These are phyloP conservation scores for Machimus atricapillus DNA, from an alignment of 2,888 invertebrate species.

Conservation along the genomic window DNA sequence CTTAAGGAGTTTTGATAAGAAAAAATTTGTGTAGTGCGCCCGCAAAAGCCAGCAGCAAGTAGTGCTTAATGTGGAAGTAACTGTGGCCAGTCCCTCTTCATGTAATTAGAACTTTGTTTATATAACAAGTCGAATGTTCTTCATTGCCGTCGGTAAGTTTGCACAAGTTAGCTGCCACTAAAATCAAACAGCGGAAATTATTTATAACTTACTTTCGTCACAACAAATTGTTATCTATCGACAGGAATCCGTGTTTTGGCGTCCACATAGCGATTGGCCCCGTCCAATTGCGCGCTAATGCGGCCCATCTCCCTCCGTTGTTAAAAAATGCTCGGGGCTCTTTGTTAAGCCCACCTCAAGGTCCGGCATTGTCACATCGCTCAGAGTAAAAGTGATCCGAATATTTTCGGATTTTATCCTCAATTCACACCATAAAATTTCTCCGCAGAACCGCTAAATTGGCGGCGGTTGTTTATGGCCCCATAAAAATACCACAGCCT, in stretches of 20 bases:
- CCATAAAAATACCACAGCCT: not conserved
- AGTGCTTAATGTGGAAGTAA: not conserved
- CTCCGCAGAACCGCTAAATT: not conserved
- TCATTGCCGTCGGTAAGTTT: constrained; percentile 11
- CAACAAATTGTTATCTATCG: not conserved
- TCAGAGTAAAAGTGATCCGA: not conserved
- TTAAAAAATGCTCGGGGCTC: not conserved
- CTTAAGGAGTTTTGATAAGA: not conserved
- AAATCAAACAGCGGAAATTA: not conserved
- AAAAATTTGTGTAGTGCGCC: not conserved
- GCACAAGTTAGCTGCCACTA: not conserved
- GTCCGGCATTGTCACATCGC: not conserved
- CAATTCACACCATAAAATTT: not conserved
- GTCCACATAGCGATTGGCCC: not conserved
- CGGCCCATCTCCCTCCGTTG: not conserved
- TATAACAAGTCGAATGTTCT: constrained; percentile 19
- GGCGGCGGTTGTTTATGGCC: not conserved
- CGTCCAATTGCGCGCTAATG: not conserved
- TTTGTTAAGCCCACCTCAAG: not conserved
- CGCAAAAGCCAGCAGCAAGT: not conserved
- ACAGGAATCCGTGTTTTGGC: not conserved
- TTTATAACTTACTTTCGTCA: constrained; percentile 11
- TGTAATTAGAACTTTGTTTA: constrained; percentile 4
- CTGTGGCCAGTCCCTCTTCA: not conserved
- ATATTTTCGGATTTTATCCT: not conserved